Percentiles rank a stretch among this genome's conserved stretches.
These are phyloP conservation scores for Enteromius viviparus DNA, from an alignment of 2,797 vertebrate species.

Conservation along the genomic window DNA sequence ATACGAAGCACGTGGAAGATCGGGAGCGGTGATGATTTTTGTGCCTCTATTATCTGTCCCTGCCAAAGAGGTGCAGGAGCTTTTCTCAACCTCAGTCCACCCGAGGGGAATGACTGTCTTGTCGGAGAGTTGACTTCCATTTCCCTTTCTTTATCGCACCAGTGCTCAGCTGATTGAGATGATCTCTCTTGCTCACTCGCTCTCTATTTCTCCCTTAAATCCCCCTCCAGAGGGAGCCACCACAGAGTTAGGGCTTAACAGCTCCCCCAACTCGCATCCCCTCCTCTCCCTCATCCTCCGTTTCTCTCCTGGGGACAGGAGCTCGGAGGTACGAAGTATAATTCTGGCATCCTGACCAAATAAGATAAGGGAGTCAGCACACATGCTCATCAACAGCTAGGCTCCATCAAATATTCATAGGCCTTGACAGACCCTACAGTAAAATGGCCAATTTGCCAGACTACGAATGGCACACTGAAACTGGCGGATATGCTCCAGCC, in stretches of 20 bases:
- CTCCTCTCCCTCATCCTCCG: constrained; percentile 22
- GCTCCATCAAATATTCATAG: constrained; percentile 66
- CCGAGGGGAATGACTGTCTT: constrained; percentile 54
- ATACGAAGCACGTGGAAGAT: constrained; percentile 38
- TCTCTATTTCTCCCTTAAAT: constrained; percentile 44
- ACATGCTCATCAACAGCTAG: constrained; percentile 64
- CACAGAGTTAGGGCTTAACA: constrained; percentile 53
- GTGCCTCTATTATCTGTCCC: constrained; percentile 54
- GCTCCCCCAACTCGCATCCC: constrained; percentile 44
- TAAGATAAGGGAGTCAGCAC: constrained; percentile 67
- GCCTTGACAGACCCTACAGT: constrained; percentile 63
- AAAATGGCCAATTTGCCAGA: constrained; percentile 66
- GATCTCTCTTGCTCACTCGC: constrained; percentile 26
- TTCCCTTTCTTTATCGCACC: constrained; percentile 51
- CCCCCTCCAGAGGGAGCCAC: constrained; percentile 48
- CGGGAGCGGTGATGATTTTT: constrained; percentile 48
- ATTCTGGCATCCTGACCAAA: constrained; percentile 65
- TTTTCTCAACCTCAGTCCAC: constrained; percentile 59
- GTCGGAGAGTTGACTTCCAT: constrained; percentile 52
- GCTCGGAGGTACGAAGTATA: constrained; percentile 54
- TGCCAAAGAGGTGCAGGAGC: constrained; percentile 54
- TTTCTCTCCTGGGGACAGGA: constrained; percentile 48
- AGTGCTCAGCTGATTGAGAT: constrained; percentile 44
- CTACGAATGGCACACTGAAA: constrained; percentile 60
- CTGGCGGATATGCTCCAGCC: constrained; percentile 53